phyloP scores from a whole-genome alignment of 64 coral and sea anemone genomes.

The Stichodactyla mertensii region DNA sequence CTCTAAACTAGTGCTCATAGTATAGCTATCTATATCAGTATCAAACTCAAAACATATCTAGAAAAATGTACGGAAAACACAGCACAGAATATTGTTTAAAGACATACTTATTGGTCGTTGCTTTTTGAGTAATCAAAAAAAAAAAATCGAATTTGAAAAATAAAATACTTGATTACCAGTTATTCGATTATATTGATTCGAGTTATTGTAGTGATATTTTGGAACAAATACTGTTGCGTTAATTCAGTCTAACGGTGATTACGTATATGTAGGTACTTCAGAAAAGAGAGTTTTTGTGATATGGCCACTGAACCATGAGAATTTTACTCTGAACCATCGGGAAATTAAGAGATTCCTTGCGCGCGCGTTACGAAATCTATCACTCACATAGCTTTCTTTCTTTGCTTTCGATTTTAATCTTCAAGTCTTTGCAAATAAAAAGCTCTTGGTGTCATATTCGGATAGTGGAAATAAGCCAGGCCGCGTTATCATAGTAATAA shows the following conservation, averaged over 20 bases:
- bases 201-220: background rate
- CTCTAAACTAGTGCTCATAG: too few relatives aligned
- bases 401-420: background rate
- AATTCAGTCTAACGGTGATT: conserved; percentile 3
- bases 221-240: background rate
- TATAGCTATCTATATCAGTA: too few relatives aligned
- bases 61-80: background rate
- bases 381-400: background rate
- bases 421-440: background rate
- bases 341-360: too few relatives aligned
- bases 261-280: background rate
- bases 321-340: too few relatives aligned
- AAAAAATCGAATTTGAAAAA: background rate
- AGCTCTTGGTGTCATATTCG: background rate
- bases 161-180: background rate
- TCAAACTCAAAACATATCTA: too few relatives aligned
- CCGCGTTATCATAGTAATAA: background rate
- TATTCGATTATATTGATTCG: conserved; percentile 9
- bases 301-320: background rate
- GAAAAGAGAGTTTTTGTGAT: background rate
- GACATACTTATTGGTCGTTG: background rate
- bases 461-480: background rate
- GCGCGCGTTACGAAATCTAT: background rate
- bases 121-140: background rate
- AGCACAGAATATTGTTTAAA: background rate